Conservation (phyloP, 2,113 vertebrate genomes). For the Scomber colias region DNA sequence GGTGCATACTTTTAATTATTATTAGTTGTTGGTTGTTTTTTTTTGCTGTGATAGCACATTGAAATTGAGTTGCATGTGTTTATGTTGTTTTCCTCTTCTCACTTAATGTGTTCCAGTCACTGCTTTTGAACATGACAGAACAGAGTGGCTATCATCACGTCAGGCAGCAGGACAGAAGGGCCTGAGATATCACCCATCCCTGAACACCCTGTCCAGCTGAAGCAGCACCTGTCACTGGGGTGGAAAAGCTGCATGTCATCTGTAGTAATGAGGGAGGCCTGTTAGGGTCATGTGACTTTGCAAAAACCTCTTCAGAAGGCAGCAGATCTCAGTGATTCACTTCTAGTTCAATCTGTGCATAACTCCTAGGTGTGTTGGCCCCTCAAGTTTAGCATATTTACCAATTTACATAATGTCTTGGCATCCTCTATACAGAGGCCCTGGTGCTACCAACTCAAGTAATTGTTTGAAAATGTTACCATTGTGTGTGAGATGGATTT, state of each 20-base stretch:
- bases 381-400: background rate
- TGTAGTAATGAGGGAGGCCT: background rate
- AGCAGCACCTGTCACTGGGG: conserved; percentile 11
- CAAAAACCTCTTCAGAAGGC: background rate
- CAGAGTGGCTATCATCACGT: no score
- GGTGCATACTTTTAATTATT: no score
- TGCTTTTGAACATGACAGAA: no score
- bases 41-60: no score
- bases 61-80: no score
- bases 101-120: no score
- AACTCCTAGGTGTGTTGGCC: background rate
- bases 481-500: background rate
- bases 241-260: conserved; percentile 4
- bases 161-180: background rate
- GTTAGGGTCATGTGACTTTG: background rate
- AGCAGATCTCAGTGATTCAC: background rate
- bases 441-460: background rate
- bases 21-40: no score
- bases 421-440: background rate
- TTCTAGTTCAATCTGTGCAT: background rate
- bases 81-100: no score
- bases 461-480: background rate
- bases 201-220: background rate
- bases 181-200: background rate
- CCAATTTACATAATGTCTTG: background rate